Conservation (phyloP, 2,888 invertebrate species). For the Ommatoiulus sabulosus region DNA sequence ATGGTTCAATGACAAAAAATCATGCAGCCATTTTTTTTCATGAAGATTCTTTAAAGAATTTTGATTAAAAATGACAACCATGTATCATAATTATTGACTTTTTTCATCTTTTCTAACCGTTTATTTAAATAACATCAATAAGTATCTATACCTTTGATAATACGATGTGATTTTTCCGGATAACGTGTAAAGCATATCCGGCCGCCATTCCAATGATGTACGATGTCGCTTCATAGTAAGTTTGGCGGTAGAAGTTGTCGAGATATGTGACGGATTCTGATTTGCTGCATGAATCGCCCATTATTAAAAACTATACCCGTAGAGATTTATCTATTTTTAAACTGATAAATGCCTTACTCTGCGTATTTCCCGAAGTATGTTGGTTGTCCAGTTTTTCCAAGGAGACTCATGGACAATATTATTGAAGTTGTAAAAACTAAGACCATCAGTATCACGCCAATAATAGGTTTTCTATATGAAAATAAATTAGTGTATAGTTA, state of each 20-base stretch:
- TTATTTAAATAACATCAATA: no score
- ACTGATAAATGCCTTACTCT: neutral
- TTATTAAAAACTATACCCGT: neutral
- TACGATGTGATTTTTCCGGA: neutral
- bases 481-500: neutral
- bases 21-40: no score
- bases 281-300: neutral
- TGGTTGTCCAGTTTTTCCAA: neutral
- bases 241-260: neutral
- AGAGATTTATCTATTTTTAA: neutral
- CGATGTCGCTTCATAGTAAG: neutral
- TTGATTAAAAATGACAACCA: no score
- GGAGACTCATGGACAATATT: neutral
- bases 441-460: neutral
- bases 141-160: no score
- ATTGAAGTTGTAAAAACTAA: neutral
- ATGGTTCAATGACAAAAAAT: no score
- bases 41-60: no score
- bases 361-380: neutral
- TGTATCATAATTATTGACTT: no score
- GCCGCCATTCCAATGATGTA: neutral
- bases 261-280: neutral
- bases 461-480: neutral
- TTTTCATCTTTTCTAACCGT: no score
- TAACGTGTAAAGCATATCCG: neutral